Evolutionary conservation across 2,797 vertebrate species (phyloP), one percentile per base, ranked within the genome.

Genomic region (Mallotus villosus): DNA sequence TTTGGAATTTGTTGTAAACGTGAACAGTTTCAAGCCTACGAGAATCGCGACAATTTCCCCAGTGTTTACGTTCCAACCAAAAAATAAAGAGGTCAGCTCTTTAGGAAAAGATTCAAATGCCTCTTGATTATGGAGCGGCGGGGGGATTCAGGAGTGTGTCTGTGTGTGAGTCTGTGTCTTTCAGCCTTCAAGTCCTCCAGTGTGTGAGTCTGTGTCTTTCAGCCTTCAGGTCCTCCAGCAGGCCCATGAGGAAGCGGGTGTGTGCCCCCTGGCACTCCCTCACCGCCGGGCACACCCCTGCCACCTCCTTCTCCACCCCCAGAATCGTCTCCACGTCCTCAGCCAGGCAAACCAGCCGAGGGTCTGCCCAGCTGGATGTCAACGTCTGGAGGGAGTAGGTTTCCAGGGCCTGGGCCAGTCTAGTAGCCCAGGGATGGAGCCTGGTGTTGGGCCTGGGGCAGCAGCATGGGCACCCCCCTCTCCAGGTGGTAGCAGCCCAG

Each of bases 401-500:
- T 25, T 57, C 27, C 66, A 68, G 51, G 19, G 66, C 66, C n/a
- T 27, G 37, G 69, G 69, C 60, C 76, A 71, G 12, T 22, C 49
- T 46, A n/a, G 17, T 12, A 4, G 46, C 58, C 34, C 61, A 37
- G 41, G 59, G 58, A 46, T 5, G 8, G 19, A 32, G 63, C 25
- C 61, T 21, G 6, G 49, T 55, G 22, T 5, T 29, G 57, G 67
- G 61, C 24, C 27, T 68, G 66, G 14, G 22, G 25, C 5, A 25
- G 24, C 19, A n/a, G 53, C 49, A 27, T 22, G 19, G 60, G 66
- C 21, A n/a, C 27, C 25, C 51, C 25, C 27, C 51, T 68, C 66
- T 68, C 63, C 60, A 77, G 72, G 67, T 79, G 78, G 84, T 93
- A 93, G 78, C 85, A 86, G 70, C 88, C 80, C 58, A 93, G 76